Conservation (phyloP, 2,888 invertebrate genomes). For the Lithosia quadra region DNA sequence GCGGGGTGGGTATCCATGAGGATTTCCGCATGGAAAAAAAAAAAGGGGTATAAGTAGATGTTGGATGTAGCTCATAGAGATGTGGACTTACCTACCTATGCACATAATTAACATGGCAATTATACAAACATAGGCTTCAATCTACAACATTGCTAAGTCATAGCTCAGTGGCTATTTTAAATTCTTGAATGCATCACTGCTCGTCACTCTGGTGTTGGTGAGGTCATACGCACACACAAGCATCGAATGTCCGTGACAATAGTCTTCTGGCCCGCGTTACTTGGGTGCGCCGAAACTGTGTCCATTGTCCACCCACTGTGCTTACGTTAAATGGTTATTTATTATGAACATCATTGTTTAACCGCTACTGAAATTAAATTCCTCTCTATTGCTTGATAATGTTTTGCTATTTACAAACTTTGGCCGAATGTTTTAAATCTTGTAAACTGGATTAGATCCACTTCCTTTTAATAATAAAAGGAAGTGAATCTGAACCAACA, state of each 20-base stretch:
- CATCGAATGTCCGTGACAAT: constrained; percentile 67
- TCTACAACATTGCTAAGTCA: too few relatives aligned
- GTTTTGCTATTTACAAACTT: neutral
- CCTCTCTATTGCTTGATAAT: neutral
- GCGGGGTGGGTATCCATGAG: too few relatives aligned
- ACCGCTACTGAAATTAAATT: neutral
- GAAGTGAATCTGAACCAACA: neutral
- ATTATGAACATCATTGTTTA: constrained; percentile 1
- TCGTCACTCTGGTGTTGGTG: constrained; percentile 65
- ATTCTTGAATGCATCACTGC: constrained; percentile 58
- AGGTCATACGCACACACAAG: constrained; percentile 61
- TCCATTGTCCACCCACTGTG: constrained; percentile 55
- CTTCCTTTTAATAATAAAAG: neutral
- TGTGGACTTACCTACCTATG: too few relatives aligned
- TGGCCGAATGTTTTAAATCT: neutral
- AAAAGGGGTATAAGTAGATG: too few relatives aligned
- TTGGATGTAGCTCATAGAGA: too few relatives aligned
- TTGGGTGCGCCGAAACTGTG: constrained; percentile 69
- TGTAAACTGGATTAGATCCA: neutral
- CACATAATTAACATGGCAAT: too few relatives aligned
- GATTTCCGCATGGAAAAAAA: too few relatives aligned
- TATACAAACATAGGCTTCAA: too few relatives aligned
- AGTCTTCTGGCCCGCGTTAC: constrained; percentile 65
- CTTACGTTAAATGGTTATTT: neutral
- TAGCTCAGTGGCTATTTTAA: neutral